These are phyloP conservation scores for Phymastichus coffea DNA, from an alignment of 1,140 invertebrate genomes.

Conservation along the genomic window DNA sequence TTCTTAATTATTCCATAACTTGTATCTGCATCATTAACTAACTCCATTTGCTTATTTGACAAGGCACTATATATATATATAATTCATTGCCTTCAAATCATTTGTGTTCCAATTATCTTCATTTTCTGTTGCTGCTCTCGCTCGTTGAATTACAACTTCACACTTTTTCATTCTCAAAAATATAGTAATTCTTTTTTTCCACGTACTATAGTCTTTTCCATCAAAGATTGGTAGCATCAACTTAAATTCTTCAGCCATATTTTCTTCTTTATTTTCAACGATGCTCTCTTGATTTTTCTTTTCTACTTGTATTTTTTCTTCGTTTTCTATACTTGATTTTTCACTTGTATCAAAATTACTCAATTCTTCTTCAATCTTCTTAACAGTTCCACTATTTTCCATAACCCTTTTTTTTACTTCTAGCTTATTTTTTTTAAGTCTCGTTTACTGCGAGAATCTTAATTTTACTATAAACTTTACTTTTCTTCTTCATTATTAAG, in stretches of 20 bases:
- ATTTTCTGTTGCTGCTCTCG: not conserved
- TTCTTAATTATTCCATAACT: constrained; percentile 11
- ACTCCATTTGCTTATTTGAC: constrained; percentile 3
- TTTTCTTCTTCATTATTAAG: too few relatives aligned
- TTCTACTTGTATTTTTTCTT: not conserved
- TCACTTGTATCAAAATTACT: too few relatives aligned
- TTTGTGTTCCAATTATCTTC: constrained; percentile 1
- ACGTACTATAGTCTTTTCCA: constrained; percentile 7
- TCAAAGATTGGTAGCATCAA: constrained; percentile 5
- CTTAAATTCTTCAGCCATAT: not conserved
- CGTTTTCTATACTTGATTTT: not conserved
- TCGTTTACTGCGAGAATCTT: not conserved
- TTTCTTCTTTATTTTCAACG: not conserved
- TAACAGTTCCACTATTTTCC: not conserved
- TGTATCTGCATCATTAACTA: constrained; percentile 4
- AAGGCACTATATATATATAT: constrained; percentile 6
- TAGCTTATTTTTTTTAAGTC: not conserved
- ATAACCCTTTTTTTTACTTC: not conserved
- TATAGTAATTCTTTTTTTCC: constrained; percentile 3
- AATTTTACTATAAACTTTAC: too few relatives aligned
- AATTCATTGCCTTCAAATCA: not conserved
- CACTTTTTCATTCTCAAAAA: constrained; percentile 19
- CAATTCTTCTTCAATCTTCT: not conserved
- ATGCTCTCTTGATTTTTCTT: not conserved
- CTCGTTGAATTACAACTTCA: constrained; percentile 5